These are phyloP conservation scores for Spilogale gracilis DNA, from an alignment of 2,113 vertebrate species.

Conservation along the genomic window DNA sequence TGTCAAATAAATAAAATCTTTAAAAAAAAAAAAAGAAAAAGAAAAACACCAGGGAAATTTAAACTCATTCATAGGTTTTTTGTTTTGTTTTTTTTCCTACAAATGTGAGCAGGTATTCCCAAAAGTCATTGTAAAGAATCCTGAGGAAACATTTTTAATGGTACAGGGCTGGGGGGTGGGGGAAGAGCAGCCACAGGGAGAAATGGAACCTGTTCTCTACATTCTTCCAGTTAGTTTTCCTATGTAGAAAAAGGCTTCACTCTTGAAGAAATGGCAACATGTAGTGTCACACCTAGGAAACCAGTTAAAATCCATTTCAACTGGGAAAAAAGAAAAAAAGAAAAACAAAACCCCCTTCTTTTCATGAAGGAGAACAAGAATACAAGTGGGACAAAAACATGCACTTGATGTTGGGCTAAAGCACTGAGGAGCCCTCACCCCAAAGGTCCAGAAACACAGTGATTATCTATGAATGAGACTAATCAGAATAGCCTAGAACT, in stretches of 20 bases:
- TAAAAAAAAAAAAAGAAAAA: no score
- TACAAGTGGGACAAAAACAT: not conserved
- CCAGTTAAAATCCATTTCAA: not conserved
- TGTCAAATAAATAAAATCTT: no score
- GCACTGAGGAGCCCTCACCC: not conserved
- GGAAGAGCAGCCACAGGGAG: not conserved
- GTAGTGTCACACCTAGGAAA: not conserved
- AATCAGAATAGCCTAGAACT: not conserved
- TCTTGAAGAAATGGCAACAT: not conserved
- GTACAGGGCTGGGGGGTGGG: no score
- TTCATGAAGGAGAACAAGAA: not conserved
- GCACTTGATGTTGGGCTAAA: not conserved
- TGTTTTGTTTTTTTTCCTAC: not conserved
- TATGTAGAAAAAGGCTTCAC: not conserved
- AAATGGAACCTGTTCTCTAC: not conserved
- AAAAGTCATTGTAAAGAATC: not conserved
- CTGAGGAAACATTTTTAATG: not conserved
- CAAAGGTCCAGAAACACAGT: not conserved
- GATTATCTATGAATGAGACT: no score
- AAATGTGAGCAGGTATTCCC: not conserved
- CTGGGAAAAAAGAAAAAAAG: not conserved
- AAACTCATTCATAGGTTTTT: not conserved
- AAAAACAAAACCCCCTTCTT: not conserved
- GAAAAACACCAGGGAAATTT: no score
- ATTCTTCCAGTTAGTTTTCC: no score